Conservation (phyloP, 2,888 invertebrate genomes). For the Drosophila eohydei region DNA sequence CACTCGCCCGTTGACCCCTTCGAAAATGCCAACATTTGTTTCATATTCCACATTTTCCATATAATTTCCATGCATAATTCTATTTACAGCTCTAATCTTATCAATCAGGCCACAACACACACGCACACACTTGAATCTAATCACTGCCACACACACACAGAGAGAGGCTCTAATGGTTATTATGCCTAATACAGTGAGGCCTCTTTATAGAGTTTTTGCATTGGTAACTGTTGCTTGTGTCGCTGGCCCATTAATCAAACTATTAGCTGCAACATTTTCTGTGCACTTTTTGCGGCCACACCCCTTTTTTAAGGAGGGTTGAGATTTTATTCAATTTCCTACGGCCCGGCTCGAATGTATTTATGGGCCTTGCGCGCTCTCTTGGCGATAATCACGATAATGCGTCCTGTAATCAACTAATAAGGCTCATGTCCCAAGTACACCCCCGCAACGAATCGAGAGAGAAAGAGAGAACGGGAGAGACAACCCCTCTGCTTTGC, state of each 20-base stretch:
- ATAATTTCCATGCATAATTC: slow-evolving; percentile 77
- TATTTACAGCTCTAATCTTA: slow-evolving; percentile 73
- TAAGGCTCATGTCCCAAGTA: slow-evolving; percentile 82
- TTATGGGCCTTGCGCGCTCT: slow-evolving; percentile 56
- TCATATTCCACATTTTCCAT: slow-evolving; percentile 60
- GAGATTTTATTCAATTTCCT: slow-evolving; percentile 57
- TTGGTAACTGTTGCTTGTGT: slow-evolving; percentile 54
- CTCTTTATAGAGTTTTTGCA: slow-evolving; percentile 12
- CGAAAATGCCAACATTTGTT: slow-evolving; percentile 75
- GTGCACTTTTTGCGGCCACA: slow-evolving; percentile 65
- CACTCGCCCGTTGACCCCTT: background rate
- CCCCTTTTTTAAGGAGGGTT: slow-evolving; percentile 66
- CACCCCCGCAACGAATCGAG: slow-evolving; percentile 39
- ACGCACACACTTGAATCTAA: slow-evolving; percentile 37
- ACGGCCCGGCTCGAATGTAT: slow-evolving; percentile 50
- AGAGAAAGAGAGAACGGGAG: background rate
- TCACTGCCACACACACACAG: slow-evolving; percentile 36
- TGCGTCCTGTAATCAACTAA: slow-evolving; percentile 86
- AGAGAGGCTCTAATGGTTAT: slow-evolving; percentile 50
- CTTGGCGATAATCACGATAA: slow-evolving; percentile 85
- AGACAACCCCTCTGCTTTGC: slow-evolving; percentile 13
- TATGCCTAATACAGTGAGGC: slow-evolving; percentile 38
- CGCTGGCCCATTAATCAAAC: slow-evolving; percentile 85
- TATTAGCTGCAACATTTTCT: slow-evolving; percentile 81
- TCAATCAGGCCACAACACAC: slow-evolving; percentile 59